A percentile compares a stretch with the other conserved stretches of the same genome.
These are phyloP conservation scores for Oncorhynchus nerka DNA, from an alignment of 2,113 vertebrate species.

Conservation along the genomic window DNA sequence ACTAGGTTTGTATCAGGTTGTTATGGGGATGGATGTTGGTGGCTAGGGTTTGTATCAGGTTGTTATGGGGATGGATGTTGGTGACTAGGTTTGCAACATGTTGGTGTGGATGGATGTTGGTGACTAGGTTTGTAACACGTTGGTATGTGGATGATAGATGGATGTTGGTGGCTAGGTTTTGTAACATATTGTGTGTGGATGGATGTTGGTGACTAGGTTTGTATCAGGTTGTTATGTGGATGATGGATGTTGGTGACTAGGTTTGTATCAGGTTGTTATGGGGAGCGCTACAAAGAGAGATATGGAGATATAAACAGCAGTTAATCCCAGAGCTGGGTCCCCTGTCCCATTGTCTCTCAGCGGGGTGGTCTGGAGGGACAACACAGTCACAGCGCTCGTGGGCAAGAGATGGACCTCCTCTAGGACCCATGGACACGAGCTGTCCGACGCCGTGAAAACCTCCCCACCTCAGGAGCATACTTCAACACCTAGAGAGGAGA, in stretches of 20 bases:
- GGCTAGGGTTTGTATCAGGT: no score
- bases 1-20: no score
- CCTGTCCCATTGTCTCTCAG: slow-evolving; percentile 65
- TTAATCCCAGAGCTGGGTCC: slow-evolving; percentile 34
- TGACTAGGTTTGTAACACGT: no score
- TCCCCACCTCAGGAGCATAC: slow-evolving; percentile 80
- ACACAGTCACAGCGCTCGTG: slow-evolving; percentile 90
- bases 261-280: no score
- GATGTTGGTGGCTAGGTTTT: no score
- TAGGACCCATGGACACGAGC: slow-evolving; percentile 76
- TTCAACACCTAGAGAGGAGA: slow-evolving; percentile 83
- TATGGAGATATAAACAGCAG: slow-evolving; percentile 23
- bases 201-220: background rate
- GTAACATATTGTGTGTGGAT: no score
- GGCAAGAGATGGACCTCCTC: slow-evolving; percentile 88
- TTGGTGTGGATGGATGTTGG: no score
- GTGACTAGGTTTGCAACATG: no score
- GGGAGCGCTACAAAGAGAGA: slow-evolving; percentile 13
- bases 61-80: no score
- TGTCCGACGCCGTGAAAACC: slow-evolving; percentile 65
- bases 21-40: no score
- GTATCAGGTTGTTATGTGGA: no score
- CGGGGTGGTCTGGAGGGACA: slow-evolving; percentile 89
- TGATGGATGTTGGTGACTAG: background rate
- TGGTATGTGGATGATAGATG: no score